phyloP scores from a whole-genome alignment of 1,140 invertebrate genomes.

The Trissolcus basalis region DNA sequence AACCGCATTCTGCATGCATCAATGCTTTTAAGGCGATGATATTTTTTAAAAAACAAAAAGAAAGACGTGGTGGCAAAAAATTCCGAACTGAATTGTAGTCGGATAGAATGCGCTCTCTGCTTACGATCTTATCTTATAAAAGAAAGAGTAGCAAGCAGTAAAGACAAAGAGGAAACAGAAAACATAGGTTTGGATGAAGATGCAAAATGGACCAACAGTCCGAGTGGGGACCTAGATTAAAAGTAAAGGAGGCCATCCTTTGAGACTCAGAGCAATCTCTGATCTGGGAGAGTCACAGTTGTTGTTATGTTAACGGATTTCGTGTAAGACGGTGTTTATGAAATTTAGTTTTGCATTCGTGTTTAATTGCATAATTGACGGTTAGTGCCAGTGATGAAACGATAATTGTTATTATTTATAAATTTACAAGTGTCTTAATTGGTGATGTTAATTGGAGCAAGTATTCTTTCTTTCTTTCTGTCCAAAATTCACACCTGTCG shows the following conservation, averaged over 20 bases:
- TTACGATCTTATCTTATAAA: constrained; percentile 44
- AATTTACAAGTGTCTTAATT: constrained; percentile 19
- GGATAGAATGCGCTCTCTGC: constrained; percentile 40
- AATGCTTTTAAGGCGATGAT: background rate
- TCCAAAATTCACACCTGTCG: background rate
- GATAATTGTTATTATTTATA: constrained; percentile 2
- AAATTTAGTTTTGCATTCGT: constrained; percentile 56
- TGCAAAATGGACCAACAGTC: constrained; percentile 63
- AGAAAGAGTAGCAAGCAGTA: constrained; percentile 49
- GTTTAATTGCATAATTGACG: constrained; percentile 51
- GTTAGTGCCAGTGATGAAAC: constrained; percentile 57
- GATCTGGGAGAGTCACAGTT: constrained; percentile 73
- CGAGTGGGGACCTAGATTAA: constrained; percentile 76
- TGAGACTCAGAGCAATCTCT: constrained; percentile 74
- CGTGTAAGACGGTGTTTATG: constrained; percentile 58
- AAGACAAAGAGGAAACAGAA: constrained; percentile 52
- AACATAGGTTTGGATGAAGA: constrained; percentile 56
- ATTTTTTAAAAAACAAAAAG: too few relatives aligned
- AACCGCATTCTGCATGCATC: background rate
- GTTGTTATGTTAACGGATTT: constrained; percentile 63
- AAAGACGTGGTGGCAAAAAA: background rate
- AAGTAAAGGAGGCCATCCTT: constrained; percentile 76
- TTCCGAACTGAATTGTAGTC: constrained; percentile 19
- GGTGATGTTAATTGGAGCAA: constrained; percentile 24
- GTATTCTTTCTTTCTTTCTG: constrained; percentile 15